Evolutionary conservation across 2,113 vertebrate species (phyloP).

Genomic region (Abramis brama): DNA sequence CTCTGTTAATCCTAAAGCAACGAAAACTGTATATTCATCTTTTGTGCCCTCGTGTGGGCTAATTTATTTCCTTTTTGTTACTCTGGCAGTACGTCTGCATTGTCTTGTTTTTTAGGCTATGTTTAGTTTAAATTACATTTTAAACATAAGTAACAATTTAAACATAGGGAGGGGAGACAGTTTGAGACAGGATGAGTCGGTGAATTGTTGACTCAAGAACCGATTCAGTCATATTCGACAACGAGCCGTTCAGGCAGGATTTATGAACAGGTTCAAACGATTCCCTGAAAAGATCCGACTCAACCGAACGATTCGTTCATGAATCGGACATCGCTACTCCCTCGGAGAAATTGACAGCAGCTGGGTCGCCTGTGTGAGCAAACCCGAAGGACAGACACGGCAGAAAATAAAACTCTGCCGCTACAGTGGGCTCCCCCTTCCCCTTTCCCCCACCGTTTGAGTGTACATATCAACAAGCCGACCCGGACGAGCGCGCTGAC

Average conservation of each 20-base stretch:
- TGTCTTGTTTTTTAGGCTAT: too few species aligned
- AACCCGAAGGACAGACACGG: constrained; percentile 53
- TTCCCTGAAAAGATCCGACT: background rate
- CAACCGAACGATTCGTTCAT: background rate
- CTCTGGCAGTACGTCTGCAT: background rate
- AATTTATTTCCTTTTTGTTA: background rate
- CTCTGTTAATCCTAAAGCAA: background rate
- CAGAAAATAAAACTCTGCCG: constrained; percentile 52
- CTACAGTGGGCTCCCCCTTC: constrained; percentile 52
- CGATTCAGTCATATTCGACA: background rate
- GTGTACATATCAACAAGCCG: constrained; percentile 34
- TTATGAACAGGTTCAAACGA: constrained; percentile 14
- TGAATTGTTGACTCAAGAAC: background rate
- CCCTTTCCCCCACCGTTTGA: constrained; percentile 43
- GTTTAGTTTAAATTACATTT: too few species aligned
- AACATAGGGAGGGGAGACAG: background rate
- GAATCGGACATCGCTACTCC: constrained; percentile 35
- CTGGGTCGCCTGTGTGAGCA: constrained; percentile 56
- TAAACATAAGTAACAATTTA: too few species aligned
- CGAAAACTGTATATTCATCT: background rate
- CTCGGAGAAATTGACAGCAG: constrained; percentile 65
- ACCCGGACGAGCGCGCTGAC: constrained; percentile 38
- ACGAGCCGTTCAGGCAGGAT: constrained; percentile 19
- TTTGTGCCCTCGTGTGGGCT: background rate
- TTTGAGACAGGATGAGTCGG: background rate